A percentile compares a stretch with the other conserved stretches of the same genome.
Conservation (phyloP, 2,888 invertebrate genomes). For the Drosophila barbarae region DNA sequence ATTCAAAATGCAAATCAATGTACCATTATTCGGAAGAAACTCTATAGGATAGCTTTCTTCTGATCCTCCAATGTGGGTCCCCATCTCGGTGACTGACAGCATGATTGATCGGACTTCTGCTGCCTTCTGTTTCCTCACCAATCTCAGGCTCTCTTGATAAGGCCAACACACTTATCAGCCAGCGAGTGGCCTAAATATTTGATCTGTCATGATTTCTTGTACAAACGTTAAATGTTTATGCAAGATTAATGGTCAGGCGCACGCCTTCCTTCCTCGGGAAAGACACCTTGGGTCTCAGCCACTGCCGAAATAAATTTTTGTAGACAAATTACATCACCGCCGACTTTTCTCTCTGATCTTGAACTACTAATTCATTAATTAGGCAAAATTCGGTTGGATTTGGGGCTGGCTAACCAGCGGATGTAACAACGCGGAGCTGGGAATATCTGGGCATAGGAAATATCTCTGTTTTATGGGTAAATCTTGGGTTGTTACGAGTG, state of each 20-base stretch:
- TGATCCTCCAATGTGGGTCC: constrained; percentile 46
- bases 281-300: constrained; percentile 3
- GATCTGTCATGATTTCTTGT: constrained; percentile 56
- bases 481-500: background rate
- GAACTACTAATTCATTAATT: constrained; percentile 60
- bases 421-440: constrained; percentile 37
- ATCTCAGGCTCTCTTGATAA: constrained; percentile 16
- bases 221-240: constrained; percentile 55
- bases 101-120: constrained; percentile 38
- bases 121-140: constrained; percentile 24
- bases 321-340: constrained; percentile 40
- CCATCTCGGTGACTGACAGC: constrained; percentile 45
- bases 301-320: constrained; percentile 16
- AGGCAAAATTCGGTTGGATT: constrained; percentile 53
- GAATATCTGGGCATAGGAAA: constrained; percentile 21
- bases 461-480: background rate
- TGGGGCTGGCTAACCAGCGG: constrained; percentile 44
- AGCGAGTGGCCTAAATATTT: constrained; percentile 57
- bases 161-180: constrained; percentile 52
- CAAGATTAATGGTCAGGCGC: constrained; percentile 73
- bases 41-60: background rate
- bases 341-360: constrained; percentile 32
- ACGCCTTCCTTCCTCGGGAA: constrained; percentile 53
- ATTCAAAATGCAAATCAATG: constrained; percentile 38
- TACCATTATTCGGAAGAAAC: constrained; percentile 14